Conservation (phyloP, 1,140 invertebrate genomes). For the Sycophaga agraensis region DNA sequence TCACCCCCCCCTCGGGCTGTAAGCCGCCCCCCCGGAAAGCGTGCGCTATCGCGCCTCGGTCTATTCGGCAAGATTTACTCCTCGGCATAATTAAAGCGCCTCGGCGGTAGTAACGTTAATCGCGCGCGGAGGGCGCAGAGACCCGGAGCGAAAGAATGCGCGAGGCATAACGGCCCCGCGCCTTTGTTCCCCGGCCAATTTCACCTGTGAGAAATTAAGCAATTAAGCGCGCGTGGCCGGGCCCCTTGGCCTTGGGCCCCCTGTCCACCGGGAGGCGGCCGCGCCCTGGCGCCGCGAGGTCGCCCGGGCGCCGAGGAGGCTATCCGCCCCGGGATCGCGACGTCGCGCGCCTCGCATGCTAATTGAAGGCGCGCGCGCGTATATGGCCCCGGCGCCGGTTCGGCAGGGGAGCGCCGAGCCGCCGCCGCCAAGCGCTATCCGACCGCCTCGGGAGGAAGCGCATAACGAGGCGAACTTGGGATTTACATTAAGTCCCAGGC, state of each 20-base stretch:
- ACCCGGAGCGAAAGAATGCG: constrained; percentile 42
- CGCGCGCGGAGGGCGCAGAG: constrained; percentile 33
- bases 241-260: too few species aligned
- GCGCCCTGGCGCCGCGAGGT: too few species aligned
- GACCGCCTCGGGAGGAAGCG: too few species aligned
- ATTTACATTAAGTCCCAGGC: too few species aligned
- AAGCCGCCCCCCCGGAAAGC: neutral
- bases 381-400: too few species aligned
- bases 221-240: constrained; percentile 48
- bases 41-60: constrained; percentile 29
- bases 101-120: constrained; percentile 48
- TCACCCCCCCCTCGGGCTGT: too few species aligned
- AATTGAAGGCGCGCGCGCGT: constrained; percentile 13
- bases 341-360: constrained; percentile 7
- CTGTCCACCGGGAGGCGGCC: too few species aligned
- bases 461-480: too few species aligned
- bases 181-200: constrained; percentile 48
- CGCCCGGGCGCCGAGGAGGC: neutral
- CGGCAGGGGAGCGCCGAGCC: too few species aligned
- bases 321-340: neutral
- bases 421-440: too few species aligned
- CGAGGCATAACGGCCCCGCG: constrained; percentile 44
- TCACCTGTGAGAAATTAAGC: constrained; percentile 56
- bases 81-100: constrained; percentile 56
- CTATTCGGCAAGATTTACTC: constrained; percentile 48